Percentiles rank a stretch among this genome's conserved stretches.
Evolutionary conservation across 2,797 vertebrate species (phyloP).

Genomic region (Octomys mimax): DNA sequence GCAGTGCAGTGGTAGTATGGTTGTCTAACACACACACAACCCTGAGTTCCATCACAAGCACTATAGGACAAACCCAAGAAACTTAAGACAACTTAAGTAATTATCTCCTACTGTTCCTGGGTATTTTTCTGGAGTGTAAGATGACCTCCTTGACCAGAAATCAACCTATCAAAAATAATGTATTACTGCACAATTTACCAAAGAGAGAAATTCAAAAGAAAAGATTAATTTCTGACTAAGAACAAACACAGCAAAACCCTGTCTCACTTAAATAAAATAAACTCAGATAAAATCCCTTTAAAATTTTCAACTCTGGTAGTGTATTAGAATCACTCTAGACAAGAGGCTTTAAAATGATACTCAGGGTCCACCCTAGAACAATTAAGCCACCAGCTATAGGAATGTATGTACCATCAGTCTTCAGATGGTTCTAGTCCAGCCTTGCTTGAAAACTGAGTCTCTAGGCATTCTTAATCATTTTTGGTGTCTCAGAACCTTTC

Average conservation of each 20-base stretch:
- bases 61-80: not conserved
- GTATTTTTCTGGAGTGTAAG: slow-evolving; percentile 11
- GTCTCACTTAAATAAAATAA: slow-evolving; percentile 31
- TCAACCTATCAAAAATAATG: not conserved
- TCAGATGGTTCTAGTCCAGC: not conserved
- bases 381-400: not conserved
- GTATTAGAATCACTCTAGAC: not conserved
- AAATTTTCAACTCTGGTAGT: not conserved
- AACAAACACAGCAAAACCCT: not conserved
- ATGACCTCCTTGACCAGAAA: not conserved
- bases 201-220: slow-evolving; percentile 26
- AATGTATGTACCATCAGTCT: not conserved
- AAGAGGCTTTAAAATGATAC: slow-evolving; percentile 9
- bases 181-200: slow-evolving; percentile 9
- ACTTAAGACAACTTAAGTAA: not conserved
- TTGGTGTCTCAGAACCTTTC: not conserved
- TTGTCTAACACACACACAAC: not conserved
- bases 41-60: not conserved
- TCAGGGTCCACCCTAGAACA: not conserved
- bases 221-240: not conserved
- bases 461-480: not conserved
- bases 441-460: not conserved
- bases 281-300: not conserved
- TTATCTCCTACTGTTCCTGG: not conserved
- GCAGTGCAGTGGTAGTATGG: not conserved